Conservation (phyloP, 2,888 invertebrate genomes). For the Oegoconia quadripuncta region DNA sequence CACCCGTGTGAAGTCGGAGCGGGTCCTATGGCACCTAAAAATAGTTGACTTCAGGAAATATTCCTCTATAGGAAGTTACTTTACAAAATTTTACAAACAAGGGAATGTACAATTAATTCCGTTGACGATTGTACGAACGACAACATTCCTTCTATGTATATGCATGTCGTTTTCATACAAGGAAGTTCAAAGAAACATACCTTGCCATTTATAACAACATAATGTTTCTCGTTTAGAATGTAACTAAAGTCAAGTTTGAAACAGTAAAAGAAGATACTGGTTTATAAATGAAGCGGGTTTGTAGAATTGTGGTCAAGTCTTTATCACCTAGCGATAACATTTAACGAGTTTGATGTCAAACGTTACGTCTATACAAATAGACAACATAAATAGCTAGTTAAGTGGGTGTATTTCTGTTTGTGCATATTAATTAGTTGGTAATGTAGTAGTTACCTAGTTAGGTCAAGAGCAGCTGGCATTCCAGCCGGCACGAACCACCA, state of each 20-base stretch:
- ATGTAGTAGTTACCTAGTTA: constrained; percentile 59
- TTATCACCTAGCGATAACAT: constrained; percentile 12
- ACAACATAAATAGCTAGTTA: constrained; percentile 1
- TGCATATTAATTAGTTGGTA: background rate
- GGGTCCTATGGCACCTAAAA: too few species aligned
- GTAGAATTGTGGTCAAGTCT: constrained; percentile 6
- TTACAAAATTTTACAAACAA: too few species aligned
- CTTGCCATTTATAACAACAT: constrained; percentile 5
- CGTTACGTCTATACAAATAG: background rate
- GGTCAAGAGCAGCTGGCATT: constrained; percentile 78
- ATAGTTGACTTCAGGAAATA: too few species aligned
- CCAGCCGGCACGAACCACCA: constrained; percentile 71
- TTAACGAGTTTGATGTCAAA: constrained; percentile 10
- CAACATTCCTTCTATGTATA: background rate
- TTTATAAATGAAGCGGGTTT: constrained; percentile 4
- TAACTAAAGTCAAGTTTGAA: constrained; percentile 1
- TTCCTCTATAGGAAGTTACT: too few species aligned
- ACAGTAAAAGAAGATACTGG: constrained; percentile 4
- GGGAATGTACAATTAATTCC: constrained; percentile 3
- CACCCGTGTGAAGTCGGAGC: too few species aligned
- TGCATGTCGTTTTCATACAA: too few species aligned
- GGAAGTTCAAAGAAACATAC: background rate
- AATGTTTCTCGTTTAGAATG: constrained; percentile 5
- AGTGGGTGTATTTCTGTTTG: background rate
- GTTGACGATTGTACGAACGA: too few species aligned